Evolutionary conservation across 2,888 invertebrate genomes (phyloP).

Genomic region (Melinaea marsaeus): DNA sequence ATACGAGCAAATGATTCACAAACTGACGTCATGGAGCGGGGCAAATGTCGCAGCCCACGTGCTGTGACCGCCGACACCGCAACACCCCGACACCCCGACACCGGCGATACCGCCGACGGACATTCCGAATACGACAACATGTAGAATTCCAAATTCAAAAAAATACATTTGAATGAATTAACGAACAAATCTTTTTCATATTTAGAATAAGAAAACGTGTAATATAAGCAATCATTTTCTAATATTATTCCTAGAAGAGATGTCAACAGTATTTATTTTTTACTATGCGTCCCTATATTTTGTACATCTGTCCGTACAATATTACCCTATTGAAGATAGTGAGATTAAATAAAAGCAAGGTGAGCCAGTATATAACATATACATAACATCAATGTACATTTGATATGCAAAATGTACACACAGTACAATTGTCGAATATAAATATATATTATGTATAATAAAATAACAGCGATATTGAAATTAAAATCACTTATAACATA

Average conservation of each 20-base stretch:
- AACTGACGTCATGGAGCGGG: slow-evolving; percentile 61
- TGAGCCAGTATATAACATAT: slow-evolving; percentile 19
- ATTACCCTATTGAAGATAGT: slow-evolving; percentile 25
- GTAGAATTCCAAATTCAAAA: slow-evolving; percentile 45
- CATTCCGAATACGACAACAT: slow-evolving; percentile 46
- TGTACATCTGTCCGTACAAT: slow-evolving; percentile 5
- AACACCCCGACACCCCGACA: not conserved
- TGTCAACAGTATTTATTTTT: too few species aligned
- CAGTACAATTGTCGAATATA: too few species aligned
- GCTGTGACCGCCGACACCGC: slow-evolving; percentile 39
- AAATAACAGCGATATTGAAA: not conserved
- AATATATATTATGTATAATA: not conserved
- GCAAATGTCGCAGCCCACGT: slow-evolving; percentile 71
- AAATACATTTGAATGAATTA: too few species aligned
- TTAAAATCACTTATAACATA: not conserved
- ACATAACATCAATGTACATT: too few species aligned
- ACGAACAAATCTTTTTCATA: too few species aligned
- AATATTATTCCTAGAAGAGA: too few species aligned
- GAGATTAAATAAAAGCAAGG: slow-evolving; percentile 26
- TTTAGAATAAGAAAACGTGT: too few species aligned
- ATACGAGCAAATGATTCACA: slow-evolving; percentile 52
- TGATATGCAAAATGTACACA: too few species aligned
- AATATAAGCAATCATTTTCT: too few species aligned
- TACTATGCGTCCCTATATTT: too few species aligned
- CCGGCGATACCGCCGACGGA: slow-evolving; percentile 37